A percentile compares a stretch with the other conserved stretches of the same genome.
Conservation (phyloP, 2,888 invertebrate genomes). For the Heteromyza rotundicornis region DNA sequence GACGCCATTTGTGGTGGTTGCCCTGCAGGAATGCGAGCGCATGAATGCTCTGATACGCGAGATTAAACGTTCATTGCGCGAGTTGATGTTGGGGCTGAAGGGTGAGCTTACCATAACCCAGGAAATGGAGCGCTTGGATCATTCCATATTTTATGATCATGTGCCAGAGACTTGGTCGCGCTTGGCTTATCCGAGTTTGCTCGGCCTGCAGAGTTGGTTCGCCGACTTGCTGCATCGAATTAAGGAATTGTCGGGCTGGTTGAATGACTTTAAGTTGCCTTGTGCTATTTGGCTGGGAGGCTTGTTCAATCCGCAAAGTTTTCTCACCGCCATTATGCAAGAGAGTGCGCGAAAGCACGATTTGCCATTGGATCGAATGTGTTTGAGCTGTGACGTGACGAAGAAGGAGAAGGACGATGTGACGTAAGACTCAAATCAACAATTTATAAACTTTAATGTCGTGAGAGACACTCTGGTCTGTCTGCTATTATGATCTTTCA, state of each 20-base stretch:
- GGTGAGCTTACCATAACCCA: constrained; percentile 93
- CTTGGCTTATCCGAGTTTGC: constrained; percentile 87
- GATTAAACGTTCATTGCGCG: constrained; percentile 81
- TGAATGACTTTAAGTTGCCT: constrained; percentile 80
- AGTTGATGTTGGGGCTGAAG: constrained; percentile 88
- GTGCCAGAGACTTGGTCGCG: constrained; percentile 85
- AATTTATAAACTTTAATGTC: not conserved
- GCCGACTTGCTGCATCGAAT: constrained; percentile 82
- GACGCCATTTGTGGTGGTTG: constrained; percentile 91
- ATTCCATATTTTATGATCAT: constrained; percentile 83
- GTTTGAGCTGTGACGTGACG: constrained; percentile 92
- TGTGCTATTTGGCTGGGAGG: constrained; percentile 93
- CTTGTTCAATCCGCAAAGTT: constrained; percentile 97
- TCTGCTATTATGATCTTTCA: not conserved
- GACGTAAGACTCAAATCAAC: too few relatives aligned
- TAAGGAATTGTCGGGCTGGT: constrained; percentile 86
- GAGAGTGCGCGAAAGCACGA: constrained; percentile 95
- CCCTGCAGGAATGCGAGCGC: constrained; percentile 91
- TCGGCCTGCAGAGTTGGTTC: constrained; percentile 86
- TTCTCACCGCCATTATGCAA: constrained; percentile 97
- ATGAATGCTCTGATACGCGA: constrained; percentile 90
- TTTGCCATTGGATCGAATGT: constrained; percentile 96
- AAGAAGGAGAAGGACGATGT: constrained; percentile 88
- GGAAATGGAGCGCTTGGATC: constrained; percentile 92
- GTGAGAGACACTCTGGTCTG: too few relatives aligned